Evolutionary conservation across 2,888 invertebrate genomes (phyloP), one percentile per base, ranked within the genome.

Genomic region (Sesamia inferens): DNA sequence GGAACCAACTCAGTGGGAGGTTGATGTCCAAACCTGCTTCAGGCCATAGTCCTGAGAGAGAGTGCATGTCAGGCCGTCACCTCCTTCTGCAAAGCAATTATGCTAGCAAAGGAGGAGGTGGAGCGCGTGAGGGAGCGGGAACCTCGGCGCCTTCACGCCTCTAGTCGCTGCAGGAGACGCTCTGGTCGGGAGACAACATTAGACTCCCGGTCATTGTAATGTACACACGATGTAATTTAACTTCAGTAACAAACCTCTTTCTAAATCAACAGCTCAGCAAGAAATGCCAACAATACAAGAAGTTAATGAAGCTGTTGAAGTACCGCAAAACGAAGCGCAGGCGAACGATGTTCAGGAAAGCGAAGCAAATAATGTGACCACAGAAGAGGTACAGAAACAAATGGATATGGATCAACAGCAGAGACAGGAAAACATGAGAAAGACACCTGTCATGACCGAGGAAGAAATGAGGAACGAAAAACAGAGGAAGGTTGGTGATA

Each of bases 401-500:
- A 75, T 65, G 70, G 91, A 92, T 82, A 81, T 91, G 11, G 44
- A 16, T 6, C 66, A 78, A 19, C 69, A 58, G 48, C 58, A 61
- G 8, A 31, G 19, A 24, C 71, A 74, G 24, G 31, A 71, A 51
- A 64, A 73, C 76, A 73, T 48, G 61, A 74, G 76, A 73, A 71
- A 54, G 62, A 76, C 71, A 31, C 80, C 58, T n/a, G 47, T 61
- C 10, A 70, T 54, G 68, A 73, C 62, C 4, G 93, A 92, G 58
- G 93, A 94, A 31, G 94, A 94, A 75, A 90, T 88, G 22, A 92
- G 87, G 69, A 88, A 89, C 42, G 94, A 94, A 64, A 93, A 94
- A 55, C 91, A 94, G 78, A 94, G 92, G 74, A 95, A 94, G 93
- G 95, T 96, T 83, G 64, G 89, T 65, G 51, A n/a, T n/a, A 8